phyloP scores from a whole-genome alignment of 2,797 vertebrate genomes.

The Ctenopoma kingsleyae region DNA sequence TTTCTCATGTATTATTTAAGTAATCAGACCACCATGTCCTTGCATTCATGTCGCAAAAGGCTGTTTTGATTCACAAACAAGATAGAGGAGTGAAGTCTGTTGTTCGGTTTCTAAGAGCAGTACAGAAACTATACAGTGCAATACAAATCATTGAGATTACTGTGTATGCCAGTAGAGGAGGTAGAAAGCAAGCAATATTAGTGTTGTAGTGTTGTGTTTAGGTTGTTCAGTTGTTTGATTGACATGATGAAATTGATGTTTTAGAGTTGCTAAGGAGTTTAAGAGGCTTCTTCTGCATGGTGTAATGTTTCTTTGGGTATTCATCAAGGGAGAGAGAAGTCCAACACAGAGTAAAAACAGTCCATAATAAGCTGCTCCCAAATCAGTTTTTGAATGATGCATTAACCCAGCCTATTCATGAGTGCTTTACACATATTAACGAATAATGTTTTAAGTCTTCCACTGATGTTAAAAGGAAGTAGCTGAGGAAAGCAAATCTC shows the following conservation, averaged over 20 bases:
- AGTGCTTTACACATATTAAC: constrained; percentile 38
- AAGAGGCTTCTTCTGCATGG: neutral
- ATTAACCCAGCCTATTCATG: constrained; percentile 43
- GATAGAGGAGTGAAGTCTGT: constrained; percentile 62
- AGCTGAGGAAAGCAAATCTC: neutral
- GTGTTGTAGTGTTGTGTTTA: constrained; percentile 24
- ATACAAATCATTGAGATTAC: constrained; percentile 25
- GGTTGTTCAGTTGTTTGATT: constrained; percentile 45
- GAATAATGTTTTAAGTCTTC: constrained; percentile 26
- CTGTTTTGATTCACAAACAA: constrained; percentile 76
- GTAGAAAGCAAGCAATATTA: constrained; percentile 43
- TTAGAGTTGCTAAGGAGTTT: constrained; percentile 9
- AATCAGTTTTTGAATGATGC: constrained; percentile 56
- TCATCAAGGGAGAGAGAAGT: constrained; percentile 24
- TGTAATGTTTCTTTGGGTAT: constrained; percentile 34
- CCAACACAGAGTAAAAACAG: constrained; percentile 22
- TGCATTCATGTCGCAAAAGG: constrained; percentile 69
- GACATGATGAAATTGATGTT: constrained; percentile 27
- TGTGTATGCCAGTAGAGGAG: constrained; percentile 21
- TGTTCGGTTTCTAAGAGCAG: constrained; percentile 24
- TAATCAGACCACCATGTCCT: constrained; percentile 81
- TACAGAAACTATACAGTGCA: constrained; percentile 11
- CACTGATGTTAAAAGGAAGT: constrained; percentile 12
- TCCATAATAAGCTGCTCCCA: constrained; percentile 50
- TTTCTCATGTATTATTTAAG: constrained; percentile 88